Percentiles rank a stretch among this genome's conserved stretches.
These are phyloP conservation scores for Neostethus bicornis DNA, from an alignment of 2,797 vertebrate species.

Conservation along the genomic window DNA sequence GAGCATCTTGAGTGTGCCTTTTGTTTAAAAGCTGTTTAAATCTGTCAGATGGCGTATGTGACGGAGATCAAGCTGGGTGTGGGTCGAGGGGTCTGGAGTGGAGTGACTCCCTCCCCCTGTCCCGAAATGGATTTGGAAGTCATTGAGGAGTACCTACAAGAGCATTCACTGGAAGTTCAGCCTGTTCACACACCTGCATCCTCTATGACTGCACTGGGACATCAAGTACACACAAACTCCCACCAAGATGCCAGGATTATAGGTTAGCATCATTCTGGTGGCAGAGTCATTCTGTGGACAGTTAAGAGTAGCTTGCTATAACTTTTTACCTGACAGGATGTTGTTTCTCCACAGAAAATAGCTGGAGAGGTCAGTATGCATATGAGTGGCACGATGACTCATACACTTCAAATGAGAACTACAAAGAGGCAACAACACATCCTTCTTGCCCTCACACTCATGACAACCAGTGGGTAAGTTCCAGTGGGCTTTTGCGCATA, in stretches of 20 bases:
- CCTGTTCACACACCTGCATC: slow-evolving; percentile 38
- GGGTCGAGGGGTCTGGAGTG: slow-evolving; percentile 52
- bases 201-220: slow-evolving; percentile 39
- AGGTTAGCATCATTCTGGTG: slow-evolving; percentile 48
- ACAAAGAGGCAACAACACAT: slow-evolving; percentile 50
- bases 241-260: slow-evolving; percentile 60
- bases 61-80: slow-evolving; percentile 61
- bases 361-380: slow-evolving; percentile 75
- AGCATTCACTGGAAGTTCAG: slow-evolving; percentile 78
- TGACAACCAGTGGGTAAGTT: slow-evolving; percentile 72
- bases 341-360: slow-evolving; percentile 67
- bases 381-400: slow-evolving; percentile 75
- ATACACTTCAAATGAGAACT: slow-evolving; percentile 54
- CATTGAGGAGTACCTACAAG: slow-evolving; percentile 84
- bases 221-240: slow-evolving; percentile 42
- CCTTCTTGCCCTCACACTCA: slow-evolving; percentile 58
- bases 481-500: not conserved
- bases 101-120: slow-evolving; percentile 47
- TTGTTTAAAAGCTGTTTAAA: slow-evolving; percentile 14
- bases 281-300: not conserved
- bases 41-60: slow-evolving; percentile 70
- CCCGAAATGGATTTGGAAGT: slow-evolving; percentile 82
- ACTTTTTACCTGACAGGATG: slow-evolving; percentile 7
- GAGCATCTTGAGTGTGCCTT: not conserved
- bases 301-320: not conserved